Conservation (phyloP, 2,113 vertebrate genomes). For the Chloropsis cyanopogon region DNA sequence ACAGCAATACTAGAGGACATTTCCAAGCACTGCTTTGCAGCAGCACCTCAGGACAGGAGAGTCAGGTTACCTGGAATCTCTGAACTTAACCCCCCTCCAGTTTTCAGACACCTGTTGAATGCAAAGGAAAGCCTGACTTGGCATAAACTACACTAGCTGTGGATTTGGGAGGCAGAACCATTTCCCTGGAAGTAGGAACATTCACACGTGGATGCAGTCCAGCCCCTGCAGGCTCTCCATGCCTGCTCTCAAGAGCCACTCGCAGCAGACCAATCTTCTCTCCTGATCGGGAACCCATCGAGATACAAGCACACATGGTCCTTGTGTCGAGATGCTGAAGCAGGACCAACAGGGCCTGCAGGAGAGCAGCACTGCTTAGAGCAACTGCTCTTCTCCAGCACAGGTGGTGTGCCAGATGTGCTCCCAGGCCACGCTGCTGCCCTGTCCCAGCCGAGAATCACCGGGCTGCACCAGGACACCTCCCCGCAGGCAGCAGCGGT, state of each 20-base stretch:
- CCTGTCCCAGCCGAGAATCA: accelerated
- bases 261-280: background rate
- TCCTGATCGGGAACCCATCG: background rate
- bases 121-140: background rate
- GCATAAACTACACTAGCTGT: accelerated
- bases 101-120: background rate
- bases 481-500: background rate
- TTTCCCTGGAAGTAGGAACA: background rate
- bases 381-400: background rate
- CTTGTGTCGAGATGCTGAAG: background rate
- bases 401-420: accelerated
- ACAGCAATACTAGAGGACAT: background rate
- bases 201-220: accelerated
- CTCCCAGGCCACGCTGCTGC: background rate
- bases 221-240: accelerated
- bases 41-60: background rate
- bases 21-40: background rate
- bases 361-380: background rate
- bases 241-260: accelerated
- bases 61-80: background rate
- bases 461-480: background rate
- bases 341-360: accelerated
- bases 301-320: accelerated
- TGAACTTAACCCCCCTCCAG: background rate
- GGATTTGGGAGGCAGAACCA: background rate